Evolutionary conservation across 1,140 invertebrate genomes (phyloP).

Genomic region (Phthorimaea operculella): DNA sequence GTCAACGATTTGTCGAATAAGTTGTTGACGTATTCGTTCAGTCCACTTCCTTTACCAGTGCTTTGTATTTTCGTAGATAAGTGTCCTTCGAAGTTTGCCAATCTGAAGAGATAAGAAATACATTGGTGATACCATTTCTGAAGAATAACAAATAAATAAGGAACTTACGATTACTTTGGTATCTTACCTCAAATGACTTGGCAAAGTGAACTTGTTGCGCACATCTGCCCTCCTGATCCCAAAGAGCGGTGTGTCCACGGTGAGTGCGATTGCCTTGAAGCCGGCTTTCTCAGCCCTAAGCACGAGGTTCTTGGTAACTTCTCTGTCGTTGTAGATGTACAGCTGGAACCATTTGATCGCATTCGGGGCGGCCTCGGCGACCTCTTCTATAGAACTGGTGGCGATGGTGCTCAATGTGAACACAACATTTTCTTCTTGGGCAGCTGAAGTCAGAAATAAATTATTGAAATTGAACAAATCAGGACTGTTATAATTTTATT

Average conservation of each 20-base stretch:
- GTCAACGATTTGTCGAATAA: conserved; percentile 83
- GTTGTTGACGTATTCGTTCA: conserved; percentile 79
- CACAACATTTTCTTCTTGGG: conserved; percentile 76
- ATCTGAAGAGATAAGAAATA: conserved; percentile 52
- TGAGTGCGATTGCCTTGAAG: conserved; percentile 89
- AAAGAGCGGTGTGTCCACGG: conserved; percentile 90
- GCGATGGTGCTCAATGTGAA: conserved; percentile 89
- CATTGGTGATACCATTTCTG: conserved; percentile 12
- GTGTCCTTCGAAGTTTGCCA: conserved; percentile 78
- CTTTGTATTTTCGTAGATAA: conserved; percentile 70
- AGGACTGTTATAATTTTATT: no score
- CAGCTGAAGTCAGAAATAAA: conserved; percentile 71
- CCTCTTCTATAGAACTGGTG: conserved; percentile 90
- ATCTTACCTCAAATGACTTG: conserved; percentile 78
- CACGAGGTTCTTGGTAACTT: conserved; percentile 80
- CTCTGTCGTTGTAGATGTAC: conserved; percentile 87
- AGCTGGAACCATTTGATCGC: conserved; percentile 91
- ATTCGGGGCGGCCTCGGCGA: conserved; percentile 79
- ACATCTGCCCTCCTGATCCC: conserved; percentile 83
- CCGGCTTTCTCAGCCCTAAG: conserved; percentile 84
- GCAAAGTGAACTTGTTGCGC: conserved; percentile 86
- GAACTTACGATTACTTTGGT: background rate
- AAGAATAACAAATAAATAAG: conserved; percentile 10
- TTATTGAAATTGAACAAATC: no score
- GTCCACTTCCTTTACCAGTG: conserved; percentile 71